Evolutionary conservation across 2,113 vertebrate species (phyloP).

Genomic region (Cyprinodon tularosa): DNA sequence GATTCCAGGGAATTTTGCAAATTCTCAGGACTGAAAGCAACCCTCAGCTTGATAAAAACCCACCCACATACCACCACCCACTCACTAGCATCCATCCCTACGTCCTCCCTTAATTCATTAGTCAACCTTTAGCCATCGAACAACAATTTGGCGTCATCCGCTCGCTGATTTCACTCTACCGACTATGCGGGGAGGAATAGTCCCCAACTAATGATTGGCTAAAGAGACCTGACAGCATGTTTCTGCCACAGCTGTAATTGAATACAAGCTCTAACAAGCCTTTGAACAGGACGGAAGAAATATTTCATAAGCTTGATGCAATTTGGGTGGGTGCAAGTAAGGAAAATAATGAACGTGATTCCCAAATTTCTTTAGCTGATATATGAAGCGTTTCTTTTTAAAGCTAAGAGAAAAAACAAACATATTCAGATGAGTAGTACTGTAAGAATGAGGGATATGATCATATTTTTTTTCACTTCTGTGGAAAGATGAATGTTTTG

Average conservation of each 20-base stretch:
- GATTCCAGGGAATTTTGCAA: conserved; percentile 85
- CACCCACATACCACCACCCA: conserved; percentile 14
- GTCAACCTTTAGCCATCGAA: conserved; percentile 84
- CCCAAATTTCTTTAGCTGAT: conserved; percentile 62
- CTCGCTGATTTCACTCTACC: conserved; percentile 48
- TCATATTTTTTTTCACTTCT: conserved; percentile 21
- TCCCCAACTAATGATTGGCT: conserved; percentile 88
- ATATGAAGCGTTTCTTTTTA: conserved; percentile 50
- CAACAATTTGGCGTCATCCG: conserved; percentile 86
- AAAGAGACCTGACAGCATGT: conserved; percentile 87
- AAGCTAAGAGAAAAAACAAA: conserved; percentile 54
- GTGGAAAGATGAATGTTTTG: conserved; percentile 38
- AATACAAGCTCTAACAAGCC: conserved; percentile 87
- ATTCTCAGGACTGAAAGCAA: conserved; percentile 75
- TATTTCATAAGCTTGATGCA: conserved; percentile 89
- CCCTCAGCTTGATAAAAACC: conserved; percentile 12
- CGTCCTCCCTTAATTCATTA: conserved; percentile 85
- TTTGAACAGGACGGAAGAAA: conserved; percentile 84
- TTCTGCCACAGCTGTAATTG: conserved; percentile 87
- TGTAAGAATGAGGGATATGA: conserved; percentile 35
- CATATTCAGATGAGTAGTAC: conserved; percentile 38
- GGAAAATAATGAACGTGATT: conserved; percentile 79
- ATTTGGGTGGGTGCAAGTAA: conserved; percentile 78
- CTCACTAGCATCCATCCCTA: conserved; percentile 72
- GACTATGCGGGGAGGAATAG: conserved; percentile 75